Conservation (phyloP, 2,888 invertebrate genomes). For the Drosophila falleni region DNA sequence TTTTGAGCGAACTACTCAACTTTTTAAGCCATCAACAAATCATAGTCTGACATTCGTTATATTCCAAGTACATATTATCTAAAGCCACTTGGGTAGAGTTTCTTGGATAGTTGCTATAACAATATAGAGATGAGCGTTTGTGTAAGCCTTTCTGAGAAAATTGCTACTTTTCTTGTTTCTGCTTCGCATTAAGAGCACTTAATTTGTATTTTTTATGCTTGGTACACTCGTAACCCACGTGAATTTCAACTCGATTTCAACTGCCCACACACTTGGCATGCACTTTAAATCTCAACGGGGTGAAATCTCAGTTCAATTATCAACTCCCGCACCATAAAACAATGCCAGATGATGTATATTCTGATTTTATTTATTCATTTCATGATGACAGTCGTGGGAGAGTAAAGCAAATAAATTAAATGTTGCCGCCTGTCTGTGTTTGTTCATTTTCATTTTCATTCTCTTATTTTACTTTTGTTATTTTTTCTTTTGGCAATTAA, state of each 20-base stretch:
- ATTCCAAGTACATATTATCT: not conserved
- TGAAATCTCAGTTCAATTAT: conserved; percentile 58
- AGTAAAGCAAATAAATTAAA: conserved; percentile 57
- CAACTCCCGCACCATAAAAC: conserved; percentile 45
- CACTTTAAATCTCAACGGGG: conserved; percentile 24
- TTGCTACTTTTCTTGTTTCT: not conserved
- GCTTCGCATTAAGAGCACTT: not conserved
- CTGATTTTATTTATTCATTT: conserved; percentile 55
- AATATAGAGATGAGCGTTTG: not conserved
- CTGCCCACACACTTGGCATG: conserved; percentile 23
- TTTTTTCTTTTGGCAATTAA: conserved; percentile 74
- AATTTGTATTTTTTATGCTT: not conserved
- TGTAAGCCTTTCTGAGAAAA: not conserved
- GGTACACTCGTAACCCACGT: conserved; percentile 2
- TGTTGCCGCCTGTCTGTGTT: conserved; percentile 23
- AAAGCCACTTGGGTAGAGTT: not conserved
- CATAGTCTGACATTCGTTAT: too few species aligned
- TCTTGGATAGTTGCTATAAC: not conserved
- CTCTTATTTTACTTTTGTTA: conserved; percentile 44
- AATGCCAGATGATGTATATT: conserved; percentile 33
- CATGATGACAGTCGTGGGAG: conserved; percentile 45
- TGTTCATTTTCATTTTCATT: not conserved
- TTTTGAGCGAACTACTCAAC: too few species aligned
- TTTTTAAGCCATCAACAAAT: too few species aligned
- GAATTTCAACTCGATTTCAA: conserved; percentile 22